Evolutionary conservation across 2,888 invertebrate species (phyloP).

Genomic region (Carcina quercana): DNA sequence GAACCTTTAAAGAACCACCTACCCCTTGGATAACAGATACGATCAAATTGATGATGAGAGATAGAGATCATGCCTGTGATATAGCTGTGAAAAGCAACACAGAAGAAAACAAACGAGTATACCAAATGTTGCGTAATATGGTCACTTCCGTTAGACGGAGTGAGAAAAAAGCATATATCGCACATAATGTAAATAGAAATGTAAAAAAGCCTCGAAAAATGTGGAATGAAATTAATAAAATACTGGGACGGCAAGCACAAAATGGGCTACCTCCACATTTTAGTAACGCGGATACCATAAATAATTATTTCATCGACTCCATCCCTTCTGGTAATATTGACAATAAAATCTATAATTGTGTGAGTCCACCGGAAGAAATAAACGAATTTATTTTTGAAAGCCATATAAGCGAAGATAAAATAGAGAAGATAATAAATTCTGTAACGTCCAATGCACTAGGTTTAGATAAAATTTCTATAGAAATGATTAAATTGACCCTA

Average conservation of each 20-base stretch:
- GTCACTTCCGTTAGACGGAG: not conserved
- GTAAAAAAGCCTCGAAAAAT: not conserved
- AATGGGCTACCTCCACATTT: not conserved
- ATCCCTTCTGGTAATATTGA: not conserved
- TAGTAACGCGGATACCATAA: not conserved
- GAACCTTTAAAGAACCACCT: constrained; percentile 1
- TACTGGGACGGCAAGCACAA: not conserved
- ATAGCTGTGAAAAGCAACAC: not conserved
- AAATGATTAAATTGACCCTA: constrained; percentile 4
- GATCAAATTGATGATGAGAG: not conserved
- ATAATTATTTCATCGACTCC: not conserved
- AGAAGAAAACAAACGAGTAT: not conserved
- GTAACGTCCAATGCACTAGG: constrained; percentile 1
- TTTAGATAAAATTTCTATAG: constrained; percentile 1
- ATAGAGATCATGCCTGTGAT: constrained; percentile 1
- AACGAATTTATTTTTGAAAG: no score
- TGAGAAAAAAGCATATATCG: constrained; percentile 2
- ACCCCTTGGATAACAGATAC: constrained; percentile 6
- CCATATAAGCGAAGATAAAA: not conserved
- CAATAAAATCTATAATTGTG: no score
- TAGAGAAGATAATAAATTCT: not conserved
- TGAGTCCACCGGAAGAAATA: no score
- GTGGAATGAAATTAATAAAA: constrained; percentile 4
- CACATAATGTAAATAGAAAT: not conserved
- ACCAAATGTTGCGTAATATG: not conserved